Percentiles rank a stretch among this genome's conserved stretches.
These are phyloP conservation scores for Oryzias curvinotus DNA, from an alignment of 2,113 vertebrate species.

Conservation along the genomic window DNA sequence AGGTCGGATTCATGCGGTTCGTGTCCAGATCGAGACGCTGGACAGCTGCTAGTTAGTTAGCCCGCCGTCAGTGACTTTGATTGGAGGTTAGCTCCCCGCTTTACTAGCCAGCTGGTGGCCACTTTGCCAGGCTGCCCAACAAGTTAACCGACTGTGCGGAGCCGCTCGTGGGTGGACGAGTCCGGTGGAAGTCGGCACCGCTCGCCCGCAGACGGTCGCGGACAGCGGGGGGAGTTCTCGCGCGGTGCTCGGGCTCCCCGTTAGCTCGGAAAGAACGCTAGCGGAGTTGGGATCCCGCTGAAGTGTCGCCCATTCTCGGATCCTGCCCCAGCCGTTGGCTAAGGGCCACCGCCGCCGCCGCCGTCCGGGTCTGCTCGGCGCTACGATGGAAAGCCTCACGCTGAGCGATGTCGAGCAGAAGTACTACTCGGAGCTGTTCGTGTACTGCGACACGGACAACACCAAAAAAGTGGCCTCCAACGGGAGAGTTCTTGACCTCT, in stretches of 20 bases:
- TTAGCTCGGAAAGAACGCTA: constrained; percentile 55
- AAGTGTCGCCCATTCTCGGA: constrained; percentile 72
- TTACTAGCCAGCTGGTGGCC: constrained; percentile 64
- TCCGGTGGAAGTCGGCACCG: neutral
- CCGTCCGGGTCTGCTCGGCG: constrained; percentile 32
- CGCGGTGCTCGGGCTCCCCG: constrained; percentile 7
- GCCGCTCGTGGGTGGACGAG: neutral
- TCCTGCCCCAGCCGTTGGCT: constrained; percentile 60
- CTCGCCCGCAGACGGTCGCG: neutral
- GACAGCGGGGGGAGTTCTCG: constrained; percentile 2
- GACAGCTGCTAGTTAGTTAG: constrained; percentile 59
- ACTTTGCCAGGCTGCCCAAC: constrained; percentile 57
- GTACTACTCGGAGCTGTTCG: constrained; percentile 95
- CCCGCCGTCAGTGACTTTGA: constrained; percentile 62
- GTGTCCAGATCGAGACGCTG: constrained; percentile 30
- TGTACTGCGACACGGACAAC: constrained; percentile 97
- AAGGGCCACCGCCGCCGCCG: constrained; percentile 48
- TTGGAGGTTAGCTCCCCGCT: constrained; percentile 60
- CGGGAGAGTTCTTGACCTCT: constrained; percentile 91
- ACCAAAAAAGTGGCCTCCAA: constrained; percentile 95
- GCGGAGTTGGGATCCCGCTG: constrained; percentile 61
- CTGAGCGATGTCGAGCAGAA: constrained; percentile 95
- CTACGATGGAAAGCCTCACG: constrained; percentile 92
- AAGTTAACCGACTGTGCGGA: constrained; percentile 59
- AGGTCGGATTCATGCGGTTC: constrained; percentile 9